Conservation (phyloP, 2,888 invertebrate genomes). For the Noctuana brunneofusca region DNA sequence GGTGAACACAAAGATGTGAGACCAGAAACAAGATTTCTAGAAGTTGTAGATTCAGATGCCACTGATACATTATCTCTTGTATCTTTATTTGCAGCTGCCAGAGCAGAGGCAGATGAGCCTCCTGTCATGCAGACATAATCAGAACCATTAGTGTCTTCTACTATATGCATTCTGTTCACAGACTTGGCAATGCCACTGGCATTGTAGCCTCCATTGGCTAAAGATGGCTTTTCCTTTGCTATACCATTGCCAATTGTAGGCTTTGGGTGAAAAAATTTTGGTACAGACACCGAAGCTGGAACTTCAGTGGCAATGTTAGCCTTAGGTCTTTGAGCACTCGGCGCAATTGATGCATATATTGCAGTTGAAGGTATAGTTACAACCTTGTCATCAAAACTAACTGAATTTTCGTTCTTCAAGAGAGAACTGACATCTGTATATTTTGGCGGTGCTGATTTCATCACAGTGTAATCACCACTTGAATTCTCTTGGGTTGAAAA, state of each 20-base stretch:
- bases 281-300: slow-evolving; percentile 76
- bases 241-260: slow-evolving; percentile 83
- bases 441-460: slow-evolving; percentile 78
- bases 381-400: slow-evolving; percentile 72
- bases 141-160: slow-evolving; percentile 89
- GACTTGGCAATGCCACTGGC: slow-evolving; percentile 50
- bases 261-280: slow-evolving; percentile 82
- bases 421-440: slow-evolving; percentile 75
- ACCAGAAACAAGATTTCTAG: slow-evolving; percentile 70
- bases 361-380: slow-evolving; percentile 76
- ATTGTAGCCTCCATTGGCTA: slow-evolving; percentile 62
- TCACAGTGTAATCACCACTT: slow-evolving; percentile 73
- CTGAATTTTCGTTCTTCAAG: slow-evolving; percentile 64
- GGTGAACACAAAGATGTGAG: slow-evolving; percentile 78
- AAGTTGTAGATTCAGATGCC: slow-evolving; percentile 65
- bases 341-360: slow-evolving; percentile 80
- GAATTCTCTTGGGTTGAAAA: slow-evolving; percentile 63
- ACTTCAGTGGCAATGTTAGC: slow-evolving; percentile 81
- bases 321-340: slow-evolving; percentile 80
- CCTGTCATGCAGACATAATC: slow-evolving; percentile 94
- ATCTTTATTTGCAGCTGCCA: slow-evolving; percentile 72
- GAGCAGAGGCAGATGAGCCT: slow-evolving; percentile 80
- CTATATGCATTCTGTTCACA: slow-evolving; percentile 74
- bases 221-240: slow-evolving; percentile 62
- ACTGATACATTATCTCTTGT: slow-evolving; percentile 71